Evolutionary conservation across 2,888 invertebrate species (phyloP).

Genomic region (Cephus pygmeus): DNA sequence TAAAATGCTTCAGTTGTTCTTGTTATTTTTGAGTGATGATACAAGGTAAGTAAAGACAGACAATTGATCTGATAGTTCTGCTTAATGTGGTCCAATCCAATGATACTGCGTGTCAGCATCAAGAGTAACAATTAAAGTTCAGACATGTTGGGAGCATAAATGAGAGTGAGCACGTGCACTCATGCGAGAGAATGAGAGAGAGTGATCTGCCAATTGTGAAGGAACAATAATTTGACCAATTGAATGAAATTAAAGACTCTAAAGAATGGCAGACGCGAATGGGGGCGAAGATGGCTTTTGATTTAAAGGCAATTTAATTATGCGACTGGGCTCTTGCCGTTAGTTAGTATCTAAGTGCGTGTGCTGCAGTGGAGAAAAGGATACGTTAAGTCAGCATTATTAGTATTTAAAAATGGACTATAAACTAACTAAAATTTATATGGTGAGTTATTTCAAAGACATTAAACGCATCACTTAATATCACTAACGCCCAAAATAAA

Average conservation of each 20-base stretch:
- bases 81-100: not conserved
- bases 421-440: constrained; percentile 22
- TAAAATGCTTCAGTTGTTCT: not conserved
- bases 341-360: not conserved
- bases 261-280: not conserved
- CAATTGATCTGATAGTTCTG: not conserved
- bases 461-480: not conserved
- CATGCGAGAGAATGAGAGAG: not conserved
- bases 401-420: constrained; percentile 24
- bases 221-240: constrained; percentile 28
- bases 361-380: not conserved
- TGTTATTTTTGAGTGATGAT: not conserved
- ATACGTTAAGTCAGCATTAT: not conserved
- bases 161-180: not conserved
- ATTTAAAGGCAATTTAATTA: constrained; percentile 2
- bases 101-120: not conserved
- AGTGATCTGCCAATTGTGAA: not conserved
- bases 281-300: not conserved
- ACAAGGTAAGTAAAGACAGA: not conserved
- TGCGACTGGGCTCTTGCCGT: not conserved
- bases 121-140: not conserved
- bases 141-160: not conserved
- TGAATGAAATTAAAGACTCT: constrained; percentile 20
- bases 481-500: not conserved
- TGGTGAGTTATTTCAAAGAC: constrained; percentile 23